Evolutionary conservation across 2,113 vertebrate genomes (phyloP).

Genomic region (Delphinus delphis): DNA sequence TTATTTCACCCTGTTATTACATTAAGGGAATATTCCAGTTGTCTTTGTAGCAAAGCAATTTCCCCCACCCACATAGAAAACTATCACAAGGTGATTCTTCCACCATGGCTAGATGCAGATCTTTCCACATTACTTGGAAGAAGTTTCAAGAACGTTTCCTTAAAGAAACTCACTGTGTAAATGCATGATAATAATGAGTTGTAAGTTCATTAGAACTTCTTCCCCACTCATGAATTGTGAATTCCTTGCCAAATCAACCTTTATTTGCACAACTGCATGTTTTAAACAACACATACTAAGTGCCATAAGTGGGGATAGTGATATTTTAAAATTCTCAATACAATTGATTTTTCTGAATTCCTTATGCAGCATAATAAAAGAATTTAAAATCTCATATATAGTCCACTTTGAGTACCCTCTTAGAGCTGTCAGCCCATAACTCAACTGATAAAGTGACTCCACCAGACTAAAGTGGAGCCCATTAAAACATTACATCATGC

Average conservation of each 20-base stretch:
- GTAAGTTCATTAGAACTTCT: background rate
- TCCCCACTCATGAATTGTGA: background rate
- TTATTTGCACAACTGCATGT: background rate
- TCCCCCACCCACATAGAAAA: constrained; percentile 1
- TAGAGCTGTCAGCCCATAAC: background rate
- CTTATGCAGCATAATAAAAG: background rate
- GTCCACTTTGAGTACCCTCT: background rate
- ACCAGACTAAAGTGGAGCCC: constrained; percentile 47
- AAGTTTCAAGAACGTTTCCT: background rate
- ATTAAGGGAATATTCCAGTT: background rate
- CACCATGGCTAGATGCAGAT: background rate
- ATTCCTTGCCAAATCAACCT: background rate
- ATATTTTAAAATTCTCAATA: background rate
- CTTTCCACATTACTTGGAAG: background rate
- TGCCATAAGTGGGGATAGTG: no score
- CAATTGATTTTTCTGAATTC: background rate
- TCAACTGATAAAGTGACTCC: constrained; percentile 49
- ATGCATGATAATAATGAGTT: background rate
- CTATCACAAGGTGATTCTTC: background rate
- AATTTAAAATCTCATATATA: background rate
- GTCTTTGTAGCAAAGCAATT: background rate
- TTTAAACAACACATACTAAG: background rate
- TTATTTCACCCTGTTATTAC: background rate
- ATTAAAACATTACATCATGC: constrained; percentile 64
- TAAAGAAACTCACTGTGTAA: background rate